A percentile compares a stretch with the other conserved stretches of the same genome.
These are phyloP conservation scores for Hepsetus odoe DNA, from an alignment of 2,113 vertebrate species.

Conservation along the genomic window DNA sequence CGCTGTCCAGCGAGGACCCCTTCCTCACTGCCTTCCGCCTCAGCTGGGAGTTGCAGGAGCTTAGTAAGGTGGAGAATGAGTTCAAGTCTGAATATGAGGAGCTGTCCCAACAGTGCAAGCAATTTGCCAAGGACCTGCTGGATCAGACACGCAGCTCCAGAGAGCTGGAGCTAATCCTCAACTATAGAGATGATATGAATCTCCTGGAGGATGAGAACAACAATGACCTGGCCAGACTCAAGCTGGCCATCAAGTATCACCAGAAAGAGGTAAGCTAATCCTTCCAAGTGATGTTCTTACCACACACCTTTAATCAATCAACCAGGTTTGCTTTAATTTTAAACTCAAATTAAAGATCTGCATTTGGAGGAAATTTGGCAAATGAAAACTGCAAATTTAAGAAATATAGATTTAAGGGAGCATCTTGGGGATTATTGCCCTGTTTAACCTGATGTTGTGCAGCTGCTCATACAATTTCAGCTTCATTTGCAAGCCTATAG, in stretches of 20 bases:
- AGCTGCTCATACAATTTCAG: background rate
- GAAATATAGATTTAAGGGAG: background rate
- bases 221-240: conserved; percentile 92
- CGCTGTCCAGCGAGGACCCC: conserved; percentile 96
- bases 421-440: background rate
- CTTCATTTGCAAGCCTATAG: background rate
- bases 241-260: conserved; percentile 96
- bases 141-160: conserved; percentile 97
- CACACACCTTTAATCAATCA: no score
- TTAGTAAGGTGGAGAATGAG: conserved; percentile 98
- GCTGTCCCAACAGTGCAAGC: conserved; percentile 93
- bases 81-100: conserved; percentile 98
- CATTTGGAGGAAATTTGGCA: no score
- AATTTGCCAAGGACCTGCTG: conserved; percentile 96
- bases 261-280: conserved; percentile 95
- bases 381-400: no score
- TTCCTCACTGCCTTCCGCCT: conserved; percentile 96
- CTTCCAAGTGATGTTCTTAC: no score
- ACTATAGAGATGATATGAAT: conserved; percentile 90
- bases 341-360: no score
- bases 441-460: background rate
- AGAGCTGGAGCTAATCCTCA: conserved; percentile 97
- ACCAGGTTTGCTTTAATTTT: no score
- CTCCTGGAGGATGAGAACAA: conserved; percentile 88
- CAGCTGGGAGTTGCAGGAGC: conserved; percentile 97